Evolutionary conservation across 2,797 vertebrate species (phyloP).

Genomic region (Gadopsis marmoratus): DNA sequence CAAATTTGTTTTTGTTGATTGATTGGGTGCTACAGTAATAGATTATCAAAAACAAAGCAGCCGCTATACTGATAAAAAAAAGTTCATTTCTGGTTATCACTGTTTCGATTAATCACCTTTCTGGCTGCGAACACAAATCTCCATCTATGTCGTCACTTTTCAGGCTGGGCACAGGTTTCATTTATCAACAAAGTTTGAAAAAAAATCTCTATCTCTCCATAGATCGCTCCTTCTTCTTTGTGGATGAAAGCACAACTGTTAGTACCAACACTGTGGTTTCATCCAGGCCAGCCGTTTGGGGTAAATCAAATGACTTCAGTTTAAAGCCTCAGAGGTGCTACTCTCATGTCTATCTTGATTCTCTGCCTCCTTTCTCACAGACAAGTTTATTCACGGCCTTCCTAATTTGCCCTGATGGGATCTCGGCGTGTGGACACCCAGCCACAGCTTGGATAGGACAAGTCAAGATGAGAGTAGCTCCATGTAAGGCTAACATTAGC

Average conservation of each 20-base stretch:
- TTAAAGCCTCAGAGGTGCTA: slow-evolving; percentile 43
- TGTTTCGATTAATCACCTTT: slow-evolving; percentile 53
- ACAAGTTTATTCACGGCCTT: slow-evolving; percentile 61
- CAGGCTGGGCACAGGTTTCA: slow-evolving; percentile 62
- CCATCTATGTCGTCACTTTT: slow-evolving; percentile 67
- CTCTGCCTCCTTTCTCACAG: slow-evolving; percentile 51
- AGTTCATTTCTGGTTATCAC: slow-evolving; percentile 64
- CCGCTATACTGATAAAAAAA: slow-evolving; percentile 51
- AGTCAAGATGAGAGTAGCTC: slow-evolving; percentile 52
- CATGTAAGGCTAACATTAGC: slow-evolving; percentile 54
- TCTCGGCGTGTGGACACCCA: slow-evolving; percentile 27
- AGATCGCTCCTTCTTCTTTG: slow-evolving; percentile 46
- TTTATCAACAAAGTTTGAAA: slow-evolving; percentile 72
- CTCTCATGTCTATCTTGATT: slow-evolving; percentile 52
- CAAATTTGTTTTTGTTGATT: slow-evolving; percentile 36
- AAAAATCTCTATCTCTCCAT: slow-evolving; percentile 61
- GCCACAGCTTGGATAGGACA: slow-evolving; percentile 43
- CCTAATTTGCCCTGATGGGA: slow-evolving; percentile 64
- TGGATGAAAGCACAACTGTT: slow-evolving; percentile 66
- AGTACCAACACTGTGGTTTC: slow-evolving; percentile 19
- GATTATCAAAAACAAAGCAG: slow-evolving; percentile 52
- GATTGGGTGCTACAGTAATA: slow-evolving; percentile 20
- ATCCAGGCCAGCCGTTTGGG: slow-evolving; percentile 21
- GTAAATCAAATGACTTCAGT: slow-evolving; percentile 66
- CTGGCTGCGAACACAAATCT: slow-evolving; percentile 50